phyloP scores from a whole-genome alignment of 2,797 vertebrate species.

The Sebastes hubbsi region DNA sequence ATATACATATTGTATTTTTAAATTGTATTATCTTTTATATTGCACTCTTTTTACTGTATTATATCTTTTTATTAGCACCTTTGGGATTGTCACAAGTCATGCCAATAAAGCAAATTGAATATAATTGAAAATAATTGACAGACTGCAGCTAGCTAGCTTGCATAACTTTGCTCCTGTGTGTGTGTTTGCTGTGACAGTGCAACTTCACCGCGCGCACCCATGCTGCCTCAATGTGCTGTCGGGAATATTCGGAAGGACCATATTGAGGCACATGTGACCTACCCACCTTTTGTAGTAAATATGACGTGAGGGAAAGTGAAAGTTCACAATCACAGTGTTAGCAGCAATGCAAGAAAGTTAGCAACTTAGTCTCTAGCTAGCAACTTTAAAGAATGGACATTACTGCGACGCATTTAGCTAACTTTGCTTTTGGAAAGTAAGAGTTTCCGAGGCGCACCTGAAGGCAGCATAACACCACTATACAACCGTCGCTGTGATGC shows the following conservation, averaged over 20 bases:
- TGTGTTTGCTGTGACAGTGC: constrained; percentile 37
- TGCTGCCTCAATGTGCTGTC: constrained; percentile 10
- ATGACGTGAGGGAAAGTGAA: background rate
- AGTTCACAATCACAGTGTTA: no score
- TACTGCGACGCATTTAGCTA: background rate
- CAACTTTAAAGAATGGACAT: accelerated
- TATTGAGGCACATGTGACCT: background rate
- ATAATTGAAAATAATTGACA: no score
- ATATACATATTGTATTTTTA: no score
- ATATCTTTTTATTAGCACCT: no score
- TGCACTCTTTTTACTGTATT: no score
- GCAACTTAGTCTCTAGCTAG: background rate
- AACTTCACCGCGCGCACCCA: constrained; percentile 30
- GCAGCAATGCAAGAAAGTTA: background rate
- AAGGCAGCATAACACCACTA: constrained; percentile 60
- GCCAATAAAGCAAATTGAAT: no score
- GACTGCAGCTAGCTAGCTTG: constrained; percentile 19
- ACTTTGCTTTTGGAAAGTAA: background rate
- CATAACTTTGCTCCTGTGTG: constrained; percentile 50
- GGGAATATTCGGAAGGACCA: background rate
- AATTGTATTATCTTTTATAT: no score
- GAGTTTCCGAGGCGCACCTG: constrained; percentile 61
- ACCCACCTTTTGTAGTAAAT: background rate
- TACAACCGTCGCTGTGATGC: constrained; percentile 59
- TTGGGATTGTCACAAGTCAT: no score